phyloP scores from a whole-genome alignment of 2,113 vertebrate species.

The Marcusenius ussheri region DNA sequence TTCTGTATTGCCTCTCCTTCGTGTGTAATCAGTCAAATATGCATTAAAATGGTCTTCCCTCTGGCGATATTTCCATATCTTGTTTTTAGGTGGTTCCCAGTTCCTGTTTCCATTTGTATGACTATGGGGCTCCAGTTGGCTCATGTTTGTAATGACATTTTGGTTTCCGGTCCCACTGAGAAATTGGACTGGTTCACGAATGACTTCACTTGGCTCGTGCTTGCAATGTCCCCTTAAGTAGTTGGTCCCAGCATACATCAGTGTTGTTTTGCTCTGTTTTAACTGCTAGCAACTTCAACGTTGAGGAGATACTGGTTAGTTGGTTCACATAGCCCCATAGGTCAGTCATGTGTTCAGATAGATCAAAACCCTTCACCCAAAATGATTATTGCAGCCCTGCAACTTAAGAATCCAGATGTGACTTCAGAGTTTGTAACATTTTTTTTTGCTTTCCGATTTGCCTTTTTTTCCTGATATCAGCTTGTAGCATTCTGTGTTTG shows the following conservation, averaged over 20 bases:
- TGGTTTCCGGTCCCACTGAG: not conserved
- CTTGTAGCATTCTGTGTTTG: not conserved
- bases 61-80: not conserved
- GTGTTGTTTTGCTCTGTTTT: not conserved
- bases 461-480: not conserved
- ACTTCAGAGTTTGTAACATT: not conserved
- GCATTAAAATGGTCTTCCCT: not conserved
- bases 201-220: not conserved
- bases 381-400: not conserved
- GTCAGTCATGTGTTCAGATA: not conserved
- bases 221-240: not conserved
- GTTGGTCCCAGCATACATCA: not conserved
- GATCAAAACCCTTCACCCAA: not conserved
- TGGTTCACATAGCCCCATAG: not conserved
- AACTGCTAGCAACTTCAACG: not conserved
- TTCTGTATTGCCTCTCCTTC: not conserved
- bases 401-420: not conserved
- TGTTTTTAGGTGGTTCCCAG: not conserved
- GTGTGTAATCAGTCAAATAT: not conserved
- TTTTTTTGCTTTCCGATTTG: not conserved
- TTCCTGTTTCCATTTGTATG: not conserved
- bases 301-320: not conserved
- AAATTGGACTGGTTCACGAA: not conserved
- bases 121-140: not conserved
- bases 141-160: not conserved